Evolutionary conservation across 2,113 vertebrate species (phyloP).

Genomic region (Elgaria multicarinata): DNA sequence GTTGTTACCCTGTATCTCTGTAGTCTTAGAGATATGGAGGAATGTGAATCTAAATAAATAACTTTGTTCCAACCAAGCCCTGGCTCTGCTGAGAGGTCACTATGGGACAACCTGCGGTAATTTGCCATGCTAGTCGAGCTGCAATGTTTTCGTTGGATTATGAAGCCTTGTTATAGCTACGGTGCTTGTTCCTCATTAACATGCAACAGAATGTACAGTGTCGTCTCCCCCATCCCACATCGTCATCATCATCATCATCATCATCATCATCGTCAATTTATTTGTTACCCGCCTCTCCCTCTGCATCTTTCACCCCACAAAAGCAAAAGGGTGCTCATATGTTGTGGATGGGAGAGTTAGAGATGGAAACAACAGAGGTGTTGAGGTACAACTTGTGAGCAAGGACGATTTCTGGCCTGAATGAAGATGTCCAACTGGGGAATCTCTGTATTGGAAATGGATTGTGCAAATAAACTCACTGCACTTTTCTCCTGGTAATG

Average conservation of each 20-base stretch:
- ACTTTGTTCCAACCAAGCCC: background rate
- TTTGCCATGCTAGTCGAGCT: background rate
- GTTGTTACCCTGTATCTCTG: background rate
- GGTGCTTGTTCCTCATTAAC: background rate
- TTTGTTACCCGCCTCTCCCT: no score
- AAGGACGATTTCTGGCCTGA: background rate
- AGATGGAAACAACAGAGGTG: background rate
- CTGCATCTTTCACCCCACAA: background rate
- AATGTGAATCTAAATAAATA: background rate
- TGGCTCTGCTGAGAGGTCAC: background rate
- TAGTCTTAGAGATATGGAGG: background rate
- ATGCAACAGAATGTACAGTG: background rate
- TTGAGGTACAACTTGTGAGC: fast-evolving
- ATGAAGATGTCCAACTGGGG: slow-evolving; percentile 35
- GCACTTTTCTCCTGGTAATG: background rate
- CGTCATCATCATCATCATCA: no score
- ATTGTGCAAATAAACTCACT: slow-evolving; percentile 56
- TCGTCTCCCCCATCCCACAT: background rate
- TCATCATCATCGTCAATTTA: no score
- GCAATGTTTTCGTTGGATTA: background rate
- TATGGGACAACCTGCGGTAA: background rate
- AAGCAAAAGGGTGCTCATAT: background rate
- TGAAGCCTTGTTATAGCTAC: no score
- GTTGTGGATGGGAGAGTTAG: background rate
- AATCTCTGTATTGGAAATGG: slow-evolving; percentile 30